phyloP scores from a whole-genome alignment of 2,797 vertebrate genomes.

The Argyrosomus regius region DNA sequence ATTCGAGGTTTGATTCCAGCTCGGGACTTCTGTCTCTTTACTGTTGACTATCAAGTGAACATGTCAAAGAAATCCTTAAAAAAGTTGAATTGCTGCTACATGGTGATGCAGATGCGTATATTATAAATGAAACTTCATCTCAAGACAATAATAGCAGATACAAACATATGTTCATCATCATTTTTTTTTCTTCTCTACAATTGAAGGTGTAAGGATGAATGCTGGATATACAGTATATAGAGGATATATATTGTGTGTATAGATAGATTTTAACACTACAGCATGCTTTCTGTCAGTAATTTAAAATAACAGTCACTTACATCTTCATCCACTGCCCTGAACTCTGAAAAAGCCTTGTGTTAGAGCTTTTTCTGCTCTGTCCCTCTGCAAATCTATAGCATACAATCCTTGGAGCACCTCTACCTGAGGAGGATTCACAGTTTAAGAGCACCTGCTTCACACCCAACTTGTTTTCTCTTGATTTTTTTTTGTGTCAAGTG shows the following conservation, averaged over 20 bases:
- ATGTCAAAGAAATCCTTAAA: not conserved
- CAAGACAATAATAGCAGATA: not conserved
- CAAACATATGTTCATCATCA: too few relatives aligned
- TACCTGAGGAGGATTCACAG: not conserved
- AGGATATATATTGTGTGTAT: too few relatives aligned
- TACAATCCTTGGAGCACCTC: not conserved
- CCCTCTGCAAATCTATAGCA: not conserved
- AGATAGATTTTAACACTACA: not conserved
- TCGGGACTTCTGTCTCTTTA: too few relatives aligned
- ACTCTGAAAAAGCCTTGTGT: not conserved
- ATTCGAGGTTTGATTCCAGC: too few relatives aligned
- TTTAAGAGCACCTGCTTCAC: not conserved
- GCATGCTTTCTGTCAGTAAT: too few relatives aligned
- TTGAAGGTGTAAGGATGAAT: too few relatives aligned
- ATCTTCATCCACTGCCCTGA: not conserved
- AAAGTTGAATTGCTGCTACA: not conserved
- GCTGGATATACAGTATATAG: too few relatives aligned
- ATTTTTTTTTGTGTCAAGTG: slow-evolving; percentile 4
- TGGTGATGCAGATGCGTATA: not conserved
- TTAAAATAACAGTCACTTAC: not conserved
- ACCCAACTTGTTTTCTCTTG: slow-evolving; percentile 6
- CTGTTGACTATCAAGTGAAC: not conserved
- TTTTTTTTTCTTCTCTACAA: too few relatives aligned
- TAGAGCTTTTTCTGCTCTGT: not conserved
- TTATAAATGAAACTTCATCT: not conserved